These are phyloP conservation scores for Neocrepidodera transversa DNA, from an alignment of 2,888 invertebrate species.

Conservation along the genomic window DNA sequence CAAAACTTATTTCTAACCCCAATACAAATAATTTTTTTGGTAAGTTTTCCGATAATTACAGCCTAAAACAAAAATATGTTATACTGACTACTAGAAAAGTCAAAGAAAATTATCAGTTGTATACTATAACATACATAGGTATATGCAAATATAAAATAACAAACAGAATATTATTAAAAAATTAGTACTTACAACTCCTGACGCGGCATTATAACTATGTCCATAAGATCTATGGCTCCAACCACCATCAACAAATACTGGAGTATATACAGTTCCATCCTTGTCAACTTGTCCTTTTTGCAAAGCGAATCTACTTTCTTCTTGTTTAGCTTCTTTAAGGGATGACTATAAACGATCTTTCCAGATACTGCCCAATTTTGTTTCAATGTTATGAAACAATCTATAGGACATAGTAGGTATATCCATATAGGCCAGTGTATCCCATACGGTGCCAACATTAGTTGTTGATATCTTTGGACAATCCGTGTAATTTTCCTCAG, in stretches of 20 bases:
- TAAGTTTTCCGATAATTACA: conserved; percentile 35
- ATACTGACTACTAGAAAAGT: background rate
- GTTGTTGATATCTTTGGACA: background rate
- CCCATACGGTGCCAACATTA: conserved; percentile 23
- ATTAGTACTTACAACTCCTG: conserved; percentile 25
- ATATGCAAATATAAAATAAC: background rate
- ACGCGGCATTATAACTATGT: conserved; percentile 30
- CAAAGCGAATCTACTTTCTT: conserved; percentile 28
- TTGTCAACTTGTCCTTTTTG: conserved; percentile 22
- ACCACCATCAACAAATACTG: conserved; percentile 37
- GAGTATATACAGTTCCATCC: conserved; percentile 31
- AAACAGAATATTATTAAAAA: background rate
- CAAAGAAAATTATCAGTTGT: background rate
- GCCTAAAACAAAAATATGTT: conserved; percentile 24
- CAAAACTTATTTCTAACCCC: conserved; percentile 40
- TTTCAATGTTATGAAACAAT: conserved; percentile 14
- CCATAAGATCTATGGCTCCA: too few species aligned
- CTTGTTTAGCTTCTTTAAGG: conserved; percentile 29
- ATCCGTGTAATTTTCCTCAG: background rate
- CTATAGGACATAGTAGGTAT: conserved; percentile 26
- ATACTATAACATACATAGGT: background rate
- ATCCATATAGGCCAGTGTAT: conserved; percentile 24
- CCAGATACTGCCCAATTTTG: conserved; percentile 17
- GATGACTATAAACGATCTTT: conserved; percentile 11
- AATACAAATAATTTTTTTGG: conserved; percentile 33